Evolutionary conservation across 2,113 vertebrate genomes (phyloP).

Genomic region (Cebidichthys violaceus): DNA sequence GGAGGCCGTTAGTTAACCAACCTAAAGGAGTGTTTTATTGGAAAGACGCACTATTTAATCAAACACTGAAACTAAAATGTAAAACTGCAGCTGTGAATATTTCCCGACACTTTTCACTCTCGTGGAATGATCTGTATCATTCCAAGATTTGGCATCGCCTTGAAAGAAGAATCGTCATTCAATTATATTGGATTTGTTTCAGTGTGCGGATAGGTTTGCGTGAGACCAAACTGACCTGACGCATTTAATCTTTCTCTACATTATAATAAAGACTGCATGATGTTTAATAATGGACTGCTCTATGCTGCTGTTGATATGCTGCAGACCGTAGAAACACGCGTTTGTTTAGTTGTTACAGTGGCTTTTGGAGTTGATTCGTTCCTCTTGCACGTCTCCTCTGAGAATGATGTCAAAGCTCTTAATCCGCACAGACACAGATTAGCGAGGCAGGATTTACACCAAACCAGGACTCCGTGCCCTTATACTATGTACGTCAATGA

Average conservation of each 20-base stretch:
- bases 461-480: conserved; percentile 26
- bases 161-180: too few relatives aligned
- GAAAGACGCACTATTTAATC: background rate
- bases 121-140: background rate
- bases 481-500: background rate
- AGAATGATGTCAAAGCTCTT: conserved; percentile 63
- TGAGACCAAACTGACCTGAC: too few relatives aligned
- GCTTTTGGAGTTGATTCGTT: background rate
- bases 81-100: background rate
- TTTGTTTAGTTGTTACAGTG: background rate
- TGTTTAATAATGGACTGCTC: background rate
- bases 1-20: background rate
- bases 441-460: conserved; percentile 69
- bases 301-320: background rate
- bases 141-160: background rate
- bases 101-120: background rate
- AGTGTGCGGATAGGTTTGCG: too few relatives aligned
- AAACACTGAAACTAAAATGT: background rate
- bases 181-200: background rate
- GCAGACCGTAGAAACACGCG: background rate
- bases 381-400: conserved; percentile 1
- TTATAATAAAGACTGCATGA: background rate
- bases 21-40: background rate
- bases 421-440: conserved; percentile 77
- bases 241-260: too few relatives aligned